Evolutionary conservation across 2,797 vertebrate genomes (phyloP), one percentile per base, ranked within the genome.

Genomic region (Ciconia nigra): DNA sequence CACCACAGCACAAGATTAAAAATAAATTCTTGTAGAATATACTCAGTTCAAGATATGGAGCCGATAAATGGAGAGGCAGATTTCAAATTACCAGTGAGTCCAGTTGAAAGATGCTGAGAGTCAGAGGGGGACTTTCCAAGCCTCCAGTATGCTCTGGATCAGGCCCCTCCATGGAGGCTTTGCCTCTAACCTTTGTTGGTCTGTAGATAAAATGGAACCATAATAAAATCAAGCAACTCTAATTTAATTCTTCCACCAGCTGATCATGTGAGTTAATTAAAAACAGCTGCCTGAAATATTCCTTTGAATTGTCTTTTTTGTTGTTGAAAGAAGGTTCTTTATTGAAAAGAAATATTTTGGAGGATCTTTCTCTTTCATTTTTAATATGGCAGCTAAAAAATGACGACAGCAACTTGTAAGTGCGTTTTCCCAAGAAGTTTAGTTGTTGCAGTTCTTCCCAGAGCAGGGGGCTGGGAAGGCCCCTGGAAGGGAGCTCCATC

Each of bases 191-290:
- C 91, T 92, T 85, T 8, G 54, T 15, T 28, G n/a, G 49, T 16
- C 72, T 44, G 46, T 37, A 46, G 82, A 57, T 76, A 58, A 87
- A 87, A 70, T 28, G 37, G 87, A 37, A 37, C 57, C 49, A 1
- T 46, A 76, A 90, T 83, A 81, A 88, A 95, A 87, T 55, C 39
- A 54, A 82, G 52, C 21, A 76, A 16, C 72, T 76, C 70, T 96
- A 95, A 95, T 96, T 94, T 82, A 95, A 95, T 69, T 91, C 90
- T 95, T 97, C 92, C 92, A 93, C 88, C 91, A 93, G 81, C 76
- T 80, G 47, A 87, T 74, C 87, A 83, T 0, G 7, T 88, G 81
- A 92, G 83, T 73, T 91, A 89, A 95, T 90, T 47, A 69, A 87
- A 93, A 91, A 25, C 93, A 93, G 77, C 47, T 69, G 79, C 21